Evolutionary conservation across 2,113 vertebrate species (phyloP).

Genomic region (Chloropsis cyanopogon): DNA sequence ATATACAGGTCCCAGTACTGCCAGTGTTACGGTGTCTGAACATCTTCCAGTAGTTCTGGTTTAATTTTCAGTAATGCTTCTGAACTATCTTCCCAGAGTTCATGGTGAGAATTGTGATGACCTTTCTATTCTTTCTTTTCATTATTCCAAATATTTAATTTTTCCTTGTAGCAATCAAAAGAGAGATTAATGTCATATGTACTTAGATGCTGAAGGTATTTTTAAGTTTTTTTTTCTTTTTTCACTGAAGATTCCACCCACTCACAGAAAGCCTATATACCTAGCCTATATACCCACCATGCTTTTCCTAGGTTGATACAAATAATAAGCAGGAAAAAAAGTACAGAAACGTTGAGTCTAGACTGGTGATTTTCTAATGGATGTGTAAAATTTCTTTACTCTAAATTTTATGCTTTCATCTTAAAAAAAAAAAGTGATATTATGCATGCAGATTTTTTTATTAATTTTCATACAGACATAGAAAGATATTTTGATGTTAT

Average conservation of each 20-base stretch:
- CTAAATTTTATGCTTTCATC: neutral
- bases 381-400: neutral
- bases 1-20: neutral
- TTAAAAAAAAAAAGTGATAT: neutral
- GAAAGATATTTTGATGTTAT: neutral
- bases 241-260: neutral
- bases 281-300: neutral
- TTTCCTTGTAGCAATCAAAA: neutral
- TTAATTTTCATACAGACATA: neutral
- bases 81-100: neutral
- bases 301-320: neutral
- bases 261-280: accelerated
- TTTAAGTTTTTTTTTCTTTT: neutral
- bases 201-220: neutral
- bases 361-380: neutral
- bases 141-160: neutral
- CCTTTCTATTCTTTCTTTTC: neutral
- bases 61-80: neutral
- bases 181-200: neutral
- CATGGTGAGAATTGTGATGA: neutral
- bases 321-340: neutral
- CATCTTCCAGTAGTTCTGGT: neutral
- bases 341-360: accelerated
- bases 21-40: neutral
- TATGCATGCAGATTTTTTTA: accelerated